A percentile compares a stretch with the other conserved stretches of the same genome.
Conservation (phyloP, 2,113 vertebrate genomes). For the Trogon melanurus region DNA sequence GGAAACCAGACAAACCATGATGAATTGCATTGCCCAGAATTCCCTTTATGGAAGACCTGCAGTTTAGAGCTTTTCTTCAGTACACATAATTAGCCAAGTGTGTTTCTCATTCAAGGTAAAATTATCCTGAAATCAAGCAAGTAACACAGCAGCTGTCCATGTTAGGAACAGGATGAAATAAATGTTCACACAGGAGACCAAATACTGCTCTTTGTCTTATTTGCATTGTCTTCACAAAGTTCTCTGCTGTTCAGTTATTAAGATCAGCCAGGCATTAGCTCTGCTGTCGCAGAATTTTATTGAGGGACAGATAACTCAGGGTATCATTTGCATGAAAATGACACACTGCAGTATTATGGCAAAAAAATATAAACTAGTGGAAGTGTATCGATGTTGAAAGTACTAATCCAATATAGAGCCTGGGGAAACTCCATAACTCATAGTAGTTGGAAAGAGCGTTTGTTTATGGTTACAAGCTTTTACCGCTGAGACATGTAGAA, state of each 20-base stretch:
- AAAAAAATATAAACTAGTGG: background rate
- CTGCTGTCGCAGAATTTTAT: background rate
- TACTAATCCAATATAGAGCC: slow-evolving; percentile 10
- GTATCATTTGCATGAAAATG: slow-evolving; percentile 3
- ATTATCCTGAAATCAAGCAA: background rate
- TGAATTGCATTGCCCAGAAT: background rate
- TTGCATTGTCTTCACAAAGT: background rate
- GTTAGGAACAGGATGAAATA: background rate
- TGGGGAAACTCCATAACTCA: slow-evolving; percentile 16
- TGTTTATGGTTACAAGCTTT: slow-evolving; percentile 48
- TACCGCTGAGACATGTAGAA: background rate
- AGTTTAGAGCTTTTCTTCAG: background rate
- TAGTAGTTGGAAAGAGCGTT: slow-evolving; percentile 1
- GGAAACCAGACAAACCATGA: background rate
- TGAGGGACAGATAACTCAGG: background rate
- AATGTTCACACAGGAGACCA: background rate
- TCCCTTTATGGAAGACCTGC: background rate
- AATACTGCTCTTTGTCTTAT: background rate
- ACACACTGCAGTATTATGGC: background rate
- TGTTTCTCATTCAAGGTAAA: background rate
- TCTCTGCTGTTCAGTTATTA: background rate
- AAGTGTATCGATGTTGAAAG: background rate
- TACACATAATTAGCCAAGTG: background rate
- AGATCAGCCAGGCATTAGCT: background rate
- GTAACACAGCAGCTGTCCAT: background rate